Conservation (phyloP, 2,888 invertebrate species). For the Dicyrtomina minuta region DNA sequence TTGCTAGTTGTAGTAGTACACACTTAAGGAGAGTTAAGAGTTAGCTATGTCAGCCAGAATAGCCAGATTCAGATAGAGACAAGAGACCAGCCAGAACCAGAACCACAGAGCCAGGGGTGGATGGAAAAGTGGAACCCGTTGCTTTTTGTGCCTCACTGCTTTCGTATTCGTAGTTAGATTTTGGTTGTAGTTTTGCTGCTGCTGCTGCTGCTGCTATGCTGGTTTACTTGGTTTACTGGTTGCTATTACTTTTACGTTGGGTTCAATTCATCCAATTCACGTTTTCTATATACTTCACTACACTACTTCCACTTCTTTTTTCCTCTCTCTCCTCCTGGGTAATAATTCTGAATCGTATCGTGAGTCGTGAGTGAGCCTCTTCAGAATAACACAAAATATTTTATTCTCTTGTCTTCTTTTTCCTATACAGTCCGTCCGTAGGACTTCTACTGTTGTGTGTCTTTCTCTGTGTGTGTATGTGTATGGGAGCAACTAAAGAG, state of each 20-base stretch:
- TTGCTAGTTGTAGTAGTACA: too few relatives aligned
- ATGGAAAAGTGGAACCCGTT: constrained; percentile 16
- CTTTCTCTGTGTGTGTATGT: too few relatives aligned
- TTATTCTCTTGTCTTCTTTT: not conserved
- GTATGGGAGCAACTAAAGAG: not conserved
- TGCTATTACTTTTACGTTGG: too few relatives aligned
- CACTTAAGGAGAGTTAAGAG: too few relatives aligned
- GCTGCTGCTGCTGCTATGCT: too few relatives aligned
- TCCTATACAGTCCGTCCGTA: too few relatives aligned
- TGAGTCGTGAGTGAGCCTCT: not conserved
- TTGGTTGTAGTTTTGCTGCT: too few relatives aligned
- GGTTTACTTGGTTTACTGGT: too few relatives aligned
- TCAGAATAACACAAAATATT: not conserved
- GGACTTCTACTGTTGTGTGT: too few relatives aligned
- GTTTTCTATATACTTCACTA: too few relatives aligned
- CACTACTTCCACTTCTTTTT: not conserved
- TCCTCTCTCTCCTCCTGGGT: not conserved
- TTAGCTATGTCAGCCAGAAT: not conserved
- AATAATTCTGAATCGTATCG: not conserved
- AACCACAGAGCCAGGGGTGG: constrained; percentile 13
- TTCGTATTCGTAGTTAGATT: too few relatives aligned
- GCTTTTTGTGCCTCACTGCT: constrained; percentile 2
- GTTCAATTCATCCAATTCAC: too few relatives aligned
- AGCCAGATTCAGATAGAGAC: not conserved
- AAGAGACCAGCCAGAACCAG: not conserved